A percentile compares a stretch with the other conserved stretches of the same genome.
Conservation (phyloP, 1,140 invertebrate species). For the Lineus longissimus region DNA sequence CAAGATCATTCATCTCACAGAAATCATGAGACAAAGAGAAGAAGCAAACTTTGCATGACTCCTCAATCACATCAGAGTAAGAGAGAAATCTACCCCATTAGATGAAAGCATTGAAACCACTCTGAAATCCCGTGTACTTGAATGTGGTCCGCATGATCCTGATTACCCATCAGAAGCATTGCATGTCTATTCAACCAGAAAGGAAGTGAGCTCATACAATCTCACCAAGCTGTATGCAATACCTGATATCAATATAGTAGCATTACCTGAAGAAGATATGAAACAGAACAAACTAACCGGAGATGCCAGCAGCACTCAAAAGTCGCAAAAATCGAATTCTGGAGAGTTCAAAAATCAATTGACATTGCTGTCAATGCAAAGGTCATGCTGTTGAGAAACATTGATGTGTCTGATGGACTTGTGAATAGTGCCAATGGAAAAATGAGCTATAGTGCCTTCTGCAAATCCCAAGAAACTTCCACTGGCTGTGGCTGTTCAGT, state of each 20-base stretch:
- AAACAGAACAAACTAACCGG: not conserved
- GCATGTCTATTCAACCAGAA: conserved; percentile 15
- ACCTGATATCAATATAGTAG: not conserved
- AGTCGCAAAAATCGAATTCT: not conserved
- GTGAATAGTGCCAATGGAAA: conserved; percentile 11
- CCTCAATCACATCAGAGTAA: conserved; percentile 1
- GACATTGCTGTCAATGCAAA: not conserved
- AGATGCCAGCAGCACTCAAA: not conserved
- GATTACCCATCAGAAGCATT: not conserved
- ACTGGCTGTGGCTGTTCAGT: conserved; percentile 3
- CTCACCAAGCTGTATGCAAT: not conserved
- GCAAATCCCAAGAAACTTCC: not conserved
- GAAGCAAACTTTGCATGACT: not conserved
- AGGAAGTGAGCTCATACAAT: conserved; percentile 15
- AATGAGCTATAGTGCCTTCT: conserved; percentile 2
- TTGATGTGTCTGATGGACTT: conserved; percentile 12
- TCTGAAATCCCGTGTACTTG: conserved; percentile 2
- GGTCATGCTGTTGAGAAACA: conserved; percentile 7
- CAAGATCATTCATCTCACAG: not conserved
- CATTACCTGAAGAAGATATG: conserved; percentile 1
- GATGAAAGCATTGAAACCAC: not conserved
- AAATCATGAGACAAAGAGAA: conserved; percentile 7
- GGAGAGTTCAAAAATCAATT: not conserved
- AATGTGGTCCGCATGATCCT: not conserved
- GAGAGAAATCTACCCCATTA: not conserved